Evolutionary conservation across 1,140 invertebrate genomes (phyloP), one percentile per base, ranked within the genome.

Genomic region (Drosophila malerkotliana): DNA sequence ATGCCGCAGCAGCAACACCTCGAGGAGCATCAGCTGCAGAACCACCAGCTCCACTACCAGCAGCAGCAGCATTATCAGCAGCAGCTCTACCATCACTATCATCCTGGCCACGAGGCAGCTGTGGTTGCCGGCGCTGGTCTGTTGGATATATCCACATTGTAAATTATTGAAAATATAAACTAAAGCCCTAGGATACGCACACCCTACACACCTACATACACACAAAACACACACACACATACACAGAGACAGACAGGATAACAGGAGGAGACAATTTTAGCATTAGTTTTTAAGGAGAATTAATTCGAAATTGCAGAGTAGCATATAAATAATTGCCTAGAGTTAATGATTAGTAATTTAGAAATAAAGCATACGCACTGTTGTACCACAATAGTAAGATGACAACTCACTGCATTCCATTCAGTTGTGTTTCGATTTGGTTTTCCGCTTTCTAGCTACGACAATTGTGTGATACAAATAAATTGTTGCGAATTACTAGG

Each of bases 121-220:
- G 63, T 76, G 69, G 66, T 57, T 71, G 55, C 77, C 83, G 51
- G 75, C 79, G 63, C 74, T 56, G 87, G 84, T 57, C 74, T 91
- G 56, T 75, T 91, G 88, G 90, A 91, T 90, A 91, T 91, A 73
- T 91, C 90, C 84, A 91, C 90, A 69, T 77, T 91, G 90, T 91
- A 91, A 91, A 91, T 91, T 90, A 91, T 82, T 89, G 67, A 76
- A 87, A 66, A 90, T 83, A 88, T 68, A 59, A 84, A 73, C 79
- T 81, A 81, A 63, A 63, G 49, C 39, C 39, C 66, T 52, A 67
- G 63, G 63, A 64, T 67, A 67, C 66, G 54, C 64, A 49, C 68
- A 56, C 63, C 45, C 59, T n/a, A 26, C 48, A 53, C 24, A 52
- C 39, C 32, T 21, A 24, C 30, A 49, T 12, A 44, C 26, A 45